phyloP scores from a whole-genome alignment of 2,113 vertebrate genomes.

The Forbesichthys agassizii region DNA sequence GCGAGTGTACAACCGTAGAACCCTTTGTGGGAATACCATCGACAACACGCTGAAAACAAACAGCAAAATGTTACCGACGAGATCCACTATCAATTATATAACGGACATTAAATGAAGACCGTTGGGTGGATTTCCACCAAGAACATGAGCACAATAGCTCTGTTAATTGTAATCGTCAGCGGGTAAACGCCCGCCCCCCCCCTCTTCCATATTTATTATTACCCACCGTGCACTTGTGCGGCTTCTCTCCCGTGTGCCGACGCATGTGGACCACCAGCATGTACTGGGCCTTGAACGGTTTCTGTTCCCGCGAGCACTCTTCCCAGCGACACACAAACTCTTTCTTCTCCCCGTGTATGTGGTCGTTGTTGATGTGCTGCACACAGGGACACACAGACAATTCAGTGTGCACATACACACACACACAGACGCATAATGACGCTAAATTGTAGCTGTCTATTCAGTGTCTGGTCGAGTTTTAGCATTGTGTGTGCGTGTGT shows the following conservation, averaged over 20 bases:
- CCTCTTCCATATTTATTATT: constrained; percentile 30
- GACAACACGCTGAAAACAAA: no score
- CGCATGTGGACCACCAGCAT: constrained; percentile 99
- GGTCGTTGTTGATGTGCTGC: constrained; percentile 98
- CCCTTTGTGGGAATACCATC: no score
- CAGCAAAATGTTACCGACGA: no score
- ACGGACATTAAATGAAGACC: no score
- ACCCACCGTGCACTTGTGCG: constrained; percentile 98
- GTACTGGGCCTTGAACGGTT: constrained; percentile 98
- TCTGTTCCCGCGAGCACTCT: constrained; percentile 93
- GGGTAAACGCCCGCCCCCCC: not conserved
- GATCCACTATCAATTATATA: no score
- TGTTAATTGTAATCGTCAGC: no score
- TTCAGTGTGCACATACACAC: constrained; percentile 14
- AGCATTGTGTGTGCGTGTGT: not conserved
- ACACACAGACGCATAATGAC: not conserved
- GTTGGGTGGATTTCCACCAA: no score
- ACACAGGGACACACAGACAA: constrained; percentile 6
- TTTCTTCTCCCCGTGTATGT: constrained; percentile 99
- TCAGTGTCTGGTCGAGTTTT: no score
- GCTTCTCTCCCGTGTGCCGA: constrained; percentile 95
- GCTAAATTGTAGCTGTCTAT: not conserved
- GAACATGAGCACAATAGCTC: no score
- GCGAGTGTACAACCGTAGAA: no score
- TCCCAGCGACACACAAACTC: constrained; percentile 99